Conservation (phyloP, 2,797 vertebrate species). For the Crocodylus rhombifer region DNA sequence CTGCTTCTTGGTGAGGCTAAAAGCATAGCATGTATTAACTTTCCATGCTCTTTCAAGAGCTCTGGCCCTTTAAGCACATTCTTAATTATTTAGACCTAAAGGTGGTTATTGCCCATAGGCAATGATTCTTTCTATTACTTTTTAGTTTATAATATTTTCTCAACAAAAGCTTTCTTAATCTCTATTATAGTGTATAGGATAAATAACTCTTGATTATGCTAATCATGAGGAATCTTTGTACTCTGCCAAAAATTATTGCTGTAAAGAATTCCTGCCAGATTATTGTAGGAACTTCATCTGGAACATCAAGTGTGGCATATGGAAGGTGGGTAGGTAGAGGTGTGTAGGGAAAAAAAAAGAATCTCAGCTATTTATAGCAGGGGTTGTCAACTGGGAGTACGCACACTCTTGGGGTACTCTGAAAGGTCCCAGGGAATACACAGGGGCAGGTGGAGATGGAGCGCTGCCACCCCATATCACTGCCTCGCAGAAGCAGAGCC, state of each 20-base stretch:
- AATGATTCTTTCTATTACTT: constrained; percentile 18
- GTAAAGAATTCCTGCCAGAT: neutral
- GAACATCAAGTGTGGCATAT: neutral
- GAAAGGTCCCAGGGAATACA: no score
- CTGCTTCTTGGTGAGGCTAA: neutral
- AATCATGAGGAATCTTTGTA: neutral
- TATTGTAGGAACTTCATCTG: neutral
- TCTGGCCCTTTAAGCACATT: neutral
- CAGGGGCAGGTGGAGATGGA: no score
- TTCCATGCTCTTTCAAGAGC: constrained; percentile 3
- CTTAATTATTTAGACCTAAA: constrained; percentile 26
- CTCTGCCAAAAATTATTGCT: neutral
- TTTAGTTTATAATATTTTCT: neutral
- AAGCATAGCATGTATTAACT: neutral
- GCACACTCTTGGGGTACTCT: no score
- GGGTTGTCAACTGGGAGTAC: no score
- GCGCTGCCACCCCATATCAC: no score
- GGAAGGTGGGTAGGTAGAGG: no score
- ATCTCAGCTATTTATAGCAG: no score
- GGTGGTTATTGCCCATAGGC: constrained; percentile 18
- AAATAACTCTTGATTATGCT: neutral
- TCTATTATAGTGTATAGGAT: constrained; percentile 27
- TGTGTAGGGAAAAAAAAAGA: no score
- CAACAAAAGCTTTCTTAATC: neutral
- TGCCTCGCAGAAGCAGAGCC: no score